Evolutionary conservation across 2,797 vertebrate species (phyloP), one percentile per base, ranked within the genome.

Genomic region (Cetoscarus ocellatus): DNA sequence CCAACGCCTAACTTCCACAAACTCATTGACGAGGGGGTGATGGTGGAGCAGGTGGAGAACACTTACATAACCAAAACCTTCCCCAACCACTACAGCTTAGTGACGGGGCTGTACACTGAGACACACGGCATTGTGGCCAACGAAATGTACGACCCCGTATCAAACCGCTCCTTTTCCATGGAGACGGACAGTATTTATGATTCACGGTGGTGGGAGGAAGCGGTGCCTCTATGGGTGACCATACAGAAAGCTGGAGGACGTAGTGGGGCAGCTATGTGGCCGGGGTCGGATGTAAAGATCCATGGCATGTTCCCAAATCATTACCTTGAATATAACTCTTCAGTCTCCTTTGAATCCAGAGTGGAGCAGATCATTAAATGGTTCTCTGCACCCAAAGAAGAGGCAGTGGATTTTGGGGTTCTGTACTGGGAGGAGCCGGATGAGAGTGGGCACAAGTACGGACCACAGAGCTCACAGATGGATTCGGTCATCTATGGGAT

Each of bases 341-440:
- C 96, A 0, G 85, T 96, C 60, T 75, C 94, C n/a, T 98, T 98
- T 57, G 94, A 97, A 86, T 84, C 83, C 3, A 92, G 97, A 60
- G 96, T 97, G 55, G 86, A 93, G 13, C 88, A 86, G 72, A 89
- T 98, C n/a, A 91, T 97, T 1, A 82, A 91, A 36, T 98, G 96
- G 97, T 97, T 99, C 88, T 94, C 91, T 0, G 92, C 90, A 0
- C 77, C 95, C 35, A 80, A 93, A 7, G 90, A 92, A 12, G 93
- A 96, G 6, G 91, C 94, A 0, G 95, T 98, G 70, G 96, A 96
- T 73, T 95, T 98, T 51, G 97, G 95, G 10, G 92, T 97, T 45
- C 92, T 99, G 0, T 98, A 98, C 60, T 98, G 97, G 97, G 97
- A 99, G 81, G 95, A 98, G 35, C 97, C 97, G 0, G 97, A 97